Evolutionary conservation across 2,888 invertebrate species (phyloP), one percentile per base, ranked within the genome.

Genomic region (Folsomia candida): DNA sequence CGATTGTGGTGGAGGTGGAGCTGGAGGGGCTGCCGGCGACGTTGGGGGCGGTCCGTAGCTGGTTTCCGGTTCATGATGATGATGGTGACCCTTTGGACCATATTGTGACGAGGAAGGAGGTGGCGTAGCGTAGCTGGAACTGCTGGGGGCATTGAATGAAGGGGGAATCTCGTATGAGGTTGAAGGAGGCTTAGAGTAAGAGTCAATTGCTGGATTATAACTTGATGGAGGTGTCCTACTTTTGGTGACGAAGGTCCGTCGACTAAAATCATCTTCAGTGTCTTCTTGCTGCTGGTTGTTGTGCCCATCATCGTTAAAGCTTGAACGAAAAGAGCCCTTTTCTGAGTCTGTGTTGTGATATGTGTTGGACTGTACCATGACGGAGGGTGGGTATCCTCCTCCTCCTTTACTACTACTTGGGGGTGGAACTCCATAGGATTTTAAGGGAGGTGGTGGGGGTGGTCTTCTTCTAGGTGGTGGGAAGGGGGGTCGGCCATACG

Each of bases 101-200:
- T 75, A 75, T 0, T 27, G 22, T 22, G 60, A 51, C 2, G 70
- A 67, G 20, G 71, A 70, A 26, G 58, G 58, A 22, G 70, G 70
- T 18, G 68, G 27, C 2, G 51, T 62, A 27, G 68, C 67, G 2
- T 61, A 61, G 4, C 68, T 61, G 3, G 70, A 68, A 26, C 70
- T 68, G 3, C 62, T 63, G 37, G 73, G 73, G 2, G 61, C 66
- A 69, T 69, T 68, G 3, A 26, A 29, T 11, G 69, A 18, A 2
- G 73, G 73, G 6, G 73, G 73, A 22, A 66, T 27, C 67, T 73
- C 73, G 28, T 73, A 73, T 9, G 64, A 64, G 24, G 64, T 64
- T 14, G 64, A 64, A 2, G 51, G 64, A 6, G 57, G 6, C 22
- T 22, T 6, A 1, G 68, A 59, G 20, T 70, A 51, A 1, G 73